These are phyloP conservation scores for Pantherophis guttatus DNA, from an alignment of 2,113 vertebrate genomes.

Conservation along the genomic window DNA sequence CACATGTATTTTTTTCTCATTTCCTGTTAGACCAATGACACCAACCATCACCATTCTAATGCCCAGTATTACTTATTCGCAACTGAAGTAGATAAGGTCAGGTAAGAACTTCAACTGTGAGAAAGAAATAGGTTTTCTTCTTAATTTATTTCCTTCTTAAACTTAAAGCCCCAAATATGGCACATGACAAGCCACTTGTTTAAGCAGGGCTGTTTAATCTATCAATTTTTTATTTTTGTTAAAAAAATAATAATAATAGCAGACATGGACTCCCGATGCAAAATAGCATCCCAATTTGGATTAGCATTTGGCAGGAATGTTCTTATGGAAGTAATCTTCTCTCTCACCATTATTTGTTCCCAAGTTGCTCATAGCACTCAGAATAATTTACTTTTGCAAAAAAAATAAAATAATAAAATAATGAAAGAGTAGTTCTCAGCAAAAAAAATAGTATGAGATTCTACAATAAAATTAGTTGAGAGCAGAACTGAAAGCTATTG, in stretches of 20 bases:
- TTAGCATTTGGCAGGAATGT: not conserved
- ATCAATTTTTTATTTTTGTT: not conserved
- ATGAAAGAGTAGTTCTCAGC: not conserved
- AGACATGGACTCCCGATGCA: not conserved
- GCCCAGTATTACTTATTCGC: not conserved
- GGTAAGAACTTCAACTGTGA: not conserved
- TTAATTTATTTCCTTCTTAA: not conserved
- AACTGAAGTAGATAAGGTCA: not conserved
- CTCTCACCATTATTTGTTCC: not conserved
- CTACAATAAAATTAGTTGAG: not conserved
- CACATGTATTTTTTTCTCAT: not conserved
- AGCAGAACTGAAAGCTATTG: not conserved
- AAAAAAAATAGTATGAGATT: not conserved
- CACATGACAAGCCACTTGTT: not conserved
- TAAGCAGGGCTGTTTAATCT: not conserved
- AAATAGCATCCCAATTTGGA: not conserved
- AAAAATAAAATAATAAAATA: no score
- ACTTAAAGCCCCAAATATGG: not conserved
- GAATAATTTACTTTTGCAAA: not conserved
- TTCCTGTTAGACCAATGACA: not conserved
- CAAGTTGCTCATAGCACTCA: not conserved
- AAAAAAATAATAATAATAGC: not conserved
- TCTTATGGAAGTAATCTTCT: not conserved
- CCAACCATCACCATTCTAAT: not conserved
- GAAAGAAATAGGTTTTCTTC: not conserved